phyloP scores from a whole-genome alignment of 2,113 vertebrate genomes.

The Hemibates koningsi region DNA sequence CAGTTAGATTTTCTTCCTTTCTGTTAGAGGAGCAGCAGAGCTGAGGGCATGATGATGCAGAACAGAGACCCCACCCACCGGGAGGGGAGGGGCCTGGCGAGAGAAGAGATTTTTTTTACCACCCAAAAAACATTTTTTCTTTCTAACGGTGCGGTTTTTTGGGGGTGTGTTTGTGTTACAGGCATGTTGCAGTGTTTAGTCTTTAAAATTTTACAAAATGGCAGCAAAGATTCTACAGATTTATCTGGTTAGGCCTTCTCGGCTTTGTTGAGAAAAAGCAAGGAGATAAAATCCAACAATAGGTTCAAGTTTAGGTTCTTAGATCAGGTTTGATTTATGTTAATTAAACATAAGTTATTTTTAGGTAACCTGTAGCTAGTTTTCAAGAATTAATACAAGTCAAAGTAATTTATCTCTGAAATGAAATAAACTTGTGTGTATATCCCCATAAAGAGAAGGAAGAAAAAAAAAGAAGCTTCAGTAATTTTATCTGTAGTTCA shows the following conservation, averaged over 20 bases:
- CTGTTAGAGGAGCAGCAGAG: neutral
- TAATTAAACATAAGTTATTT: neutral
- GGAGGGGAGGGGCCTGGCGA: neutral
- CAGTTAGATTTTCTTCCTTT: neutral
- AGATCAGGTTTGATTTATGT: neutral
- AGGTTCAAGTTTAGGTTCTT: neutral
- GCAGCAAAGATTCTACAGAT: neutral
- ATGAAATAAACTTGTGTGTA: neutral
- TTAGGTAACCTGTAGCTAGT: neutral
- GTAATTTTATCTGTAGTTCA: neutral
- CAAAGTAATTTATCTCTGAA: neutral
- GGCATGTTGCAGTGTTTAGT: neutral
- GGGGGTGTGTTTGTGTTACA: neutral
- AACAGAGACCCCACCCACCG: constrained; percentile 9
- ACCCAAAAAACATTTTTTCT: neutral
- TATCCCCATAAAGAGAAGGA: neutral
- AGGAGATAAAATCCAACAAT: neutral
- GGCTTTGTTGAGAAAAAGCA: neutral
- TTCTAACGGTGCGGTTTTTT: neutral
- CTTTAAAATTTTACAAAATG: neutral
- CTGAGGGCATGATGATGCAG: neutral
- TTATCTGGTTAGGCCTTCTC: neutral
- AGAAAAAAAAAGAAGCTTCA: neutral
- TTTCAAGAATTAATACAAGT: neutral
- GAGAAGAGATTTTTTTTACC: neutral